Base-by-base conservation (phyloP, 2,113 vertebrate genomes). In the Urocynchramus pylzowi region DNA sequence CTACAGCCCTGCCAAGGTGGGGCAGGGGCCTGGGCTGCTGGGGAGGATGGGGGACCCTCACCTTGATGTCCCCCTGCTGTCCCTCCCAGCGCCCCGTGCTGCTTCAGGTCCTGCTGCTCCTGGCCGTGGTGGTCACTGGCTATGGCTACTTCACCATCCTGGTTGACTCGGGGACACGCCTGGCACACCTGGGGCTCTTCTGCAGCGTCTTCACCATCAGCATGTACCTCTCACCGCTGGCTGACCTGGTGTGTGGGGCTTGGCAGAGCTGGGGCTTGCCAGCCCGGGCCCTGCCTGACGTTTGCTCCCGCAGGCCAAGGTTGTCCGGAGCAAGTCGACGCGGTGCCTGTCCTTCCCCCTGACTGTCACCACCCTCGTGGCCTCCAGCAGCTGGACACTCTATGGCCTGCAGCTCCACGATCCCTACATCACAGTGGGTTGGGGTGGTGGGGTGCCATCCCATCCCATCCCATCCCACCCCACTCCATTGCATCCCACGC, bases 201-300 rank as follows among this genome's bases (percentile, higher is more conserved):
- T 99, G 99, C 98, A 99, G 99, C 28, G 9, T 98, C 91, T 98
- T 99, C 96, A 99, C 99, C 50, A 98, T 99, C 98, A 97, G 97
- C 98, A 99, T 99, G 99, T 99, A 99, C 98, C 91, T 99, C 86
- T 99, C 99, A 0, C 99, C 99, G 0, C 98, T 99, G 87, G 93
- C 98, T 3, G 98, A 99, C 96, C 97, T 99, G 99, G 99, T 99
- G 97, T 7, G 85, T 92, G 53, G 92, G 91, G 67, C 44, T 67
- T 15, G 44, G 30, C 1, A 12, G 60, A 59, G 65, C 30, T 35
- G 63, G n/a, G 52, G 30, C 31, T 60, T n/a, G 84, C 57, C 30
- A 61, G 53, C 65, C 69, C 0, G 0, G 57, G 56, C 44, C 60
- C 33, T 45, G 41, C 50, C 56, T 89, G 85, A 89, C 6, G 0